These are phyloP conservation scores for Amazonetta brasiliensis DNA, from an alignment of 2,797 vertebrate genomes.

Conservation along the genomic window DNA sequence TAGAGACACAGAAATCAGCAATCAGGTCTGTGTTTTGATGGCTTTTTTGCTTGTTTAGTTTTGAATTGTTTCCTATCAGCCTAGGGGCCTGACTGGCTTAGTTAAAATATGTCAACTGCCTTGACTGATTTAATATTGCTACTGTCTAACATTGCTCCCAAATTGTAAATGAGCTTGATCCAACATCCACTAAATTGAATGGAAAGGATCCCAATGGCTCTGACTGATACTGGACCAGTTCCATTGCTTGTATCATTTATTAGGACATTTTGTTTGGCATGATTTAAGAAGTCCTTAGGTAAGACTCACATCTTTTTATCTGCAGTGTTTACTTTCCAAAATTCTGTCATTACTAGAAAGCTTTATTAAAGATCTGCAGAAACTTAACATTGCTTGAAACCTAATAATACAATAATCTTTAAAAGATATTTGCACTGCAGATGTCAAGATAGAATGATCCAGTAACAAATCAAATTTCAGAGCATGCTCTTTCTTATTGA, in stretches of 20 bases:
- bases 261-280: not conserved
- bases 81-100: not conserved
- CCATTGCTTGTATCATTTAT: not conserved
- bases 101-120: constrained; percentile 10
- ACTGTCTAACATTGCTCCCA: not conserved
- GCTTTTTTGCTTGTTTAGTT: not conserved
- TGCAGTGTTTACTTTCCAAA: not conserved
- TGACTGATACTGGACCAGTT: not conserved
- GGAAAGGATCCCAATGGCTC: constrained; percentile 10
- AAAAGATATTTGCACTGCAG: not conserved
- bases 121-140: constrained; percentile 21
- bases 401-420: not conserved
- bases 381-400: not conserved
- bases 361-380: not conserved
- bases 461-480: not conserved
- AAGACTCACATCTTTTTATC: not conserved
- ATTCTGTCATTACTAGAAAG: not conserved
- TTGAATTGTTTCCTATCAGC: not conserved
- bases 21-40: not conserved
- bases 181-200: constrained; percentile 1
- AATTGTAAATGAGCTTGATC: not conserved
- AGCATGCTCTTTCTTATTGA: not conserved
- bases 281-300: not conserved
- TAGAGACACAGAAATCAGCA: not conserved
- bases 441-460: not conserved